A percentile compares a stretch with the other conserved stretches of the same genome.
These are phyloP conservation scores for Megamerina dolium DNA, from an alignment of 2,888 invertebrate genomes.

Conservation along the genomic window DNA sequence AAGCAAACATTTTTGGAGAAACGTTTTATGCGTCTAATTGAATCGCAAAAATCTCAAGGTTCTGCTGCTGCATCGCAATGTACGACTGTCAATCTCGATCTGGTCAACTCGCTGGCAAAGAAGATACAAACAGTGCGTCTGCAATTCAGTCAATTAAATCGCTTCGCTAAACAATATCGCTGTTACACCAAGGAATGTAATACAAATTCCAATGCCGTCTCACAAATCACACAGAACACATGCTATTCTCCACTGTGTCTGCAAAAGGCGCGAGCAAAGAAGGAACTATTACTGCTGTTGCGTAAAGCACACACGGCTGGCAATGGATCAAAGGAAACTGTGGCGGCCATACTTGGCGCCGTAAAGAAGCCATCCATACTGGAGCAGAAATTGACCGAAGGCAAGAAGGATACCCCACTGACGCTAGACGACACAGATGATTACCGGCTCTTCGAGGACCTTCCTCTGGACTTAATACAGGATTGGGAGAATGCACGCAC, in stretches of 20 bases:
- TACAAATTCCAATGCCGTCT: slow-evolving; percentile 52
- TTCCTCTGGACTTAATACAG: slow-evolving; percentile 41
- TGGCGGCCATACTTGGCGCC: slow-evolving; percentile 50
- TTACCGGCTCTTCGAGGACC: slow-evolving; percentile 32
- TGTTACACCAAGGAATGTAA: slow-evolving; percentile 71
- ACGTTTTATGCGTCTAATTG: slow-evolving; percentile 38
- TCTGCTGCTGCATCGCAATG: slow-evolving; percentile 20
- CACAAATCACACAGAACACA: slow-evolving; percentile 52
- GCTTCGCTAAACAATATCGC: slow-evolving; percentile 64
- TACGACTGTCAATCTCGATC: slow-evolving; percentile 52
- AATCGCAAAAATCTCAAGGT: slow-evolving; percentile 28
- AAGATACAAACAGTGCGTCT: slow-evolving; percentile 63
- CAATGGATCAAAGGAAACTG: slow-evolving; percentile 49
- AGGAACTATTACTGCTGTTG: slow-evolving; percentile 59
- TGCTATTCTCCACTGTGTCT: slow-evolving; percentile 82
- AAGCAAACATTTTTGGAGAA: slow-evolving; percentile 39
- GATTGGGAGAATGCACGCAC: slow-evolving; percentile 56
- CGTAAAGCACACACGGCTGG: slow-evolving; percentile 59
- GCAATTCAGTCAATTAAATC: slow-evolving; percentile 64
- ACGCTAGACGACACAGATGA: slow-evolving; percentile 39
- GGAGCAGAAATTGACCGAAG: slow-evolving; percentile 63
- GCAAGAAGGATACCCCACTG: slow-evolving; percentile 45
- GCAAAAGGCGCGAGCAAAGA: slow-evolving; percentile 64
- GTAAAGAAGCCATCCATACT: slow-evolving; percentile 61
- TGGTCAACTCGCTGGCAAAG: slow-evolving; percentile 57